These are phyloP conservation scores for Thalassaphorura encarpata DNA, from an alignment of 1,140 invertebrate species.

Conservation along the genomic window DNA sequence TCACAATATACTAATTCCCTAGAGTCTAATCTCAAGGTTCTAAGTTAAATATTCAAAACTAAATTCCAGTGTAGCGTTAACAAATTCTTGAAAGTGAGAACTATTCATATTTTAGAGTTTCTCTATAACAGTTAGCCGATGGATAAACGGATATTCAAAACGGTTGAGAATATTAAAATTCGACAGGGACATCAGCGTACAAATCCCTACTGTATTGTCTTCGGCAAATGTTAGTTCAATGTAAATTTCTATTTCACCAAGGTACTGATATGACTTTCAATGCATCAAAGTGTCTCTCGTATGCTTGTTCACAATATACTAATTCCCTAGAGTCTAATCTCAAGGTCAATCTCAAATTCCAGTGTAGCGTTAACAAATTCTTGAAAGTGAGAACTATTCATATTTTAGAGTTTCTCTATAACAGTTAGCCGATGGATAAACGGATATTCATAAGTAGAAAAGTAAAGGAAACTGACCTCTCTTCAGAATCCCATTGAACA, in stretches of 20 bases:
- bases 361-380: not conserved
- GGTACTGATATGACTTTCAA: too few relatives aligned
- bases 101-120: not conserved
- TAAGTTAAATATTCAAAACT: too few relatives aligned
- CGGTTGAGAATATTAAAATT: too few relatives aligned
- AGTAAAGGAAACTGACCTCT: constrained; percentile 5
- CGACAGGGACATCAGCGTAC: too few relatives aligned
- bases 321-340: not conserved
- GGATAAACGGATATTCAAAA: not conserved
- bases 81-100: not conserved
- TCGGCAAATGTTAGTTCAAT: too few relatives aligned
- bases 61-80: not conserved
- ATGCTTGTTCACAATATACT: not conserved
- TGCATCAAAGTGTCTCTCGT: not conserved
- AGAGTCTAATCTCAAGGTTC: not conserved
- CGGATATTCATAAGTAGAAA: not conserved
- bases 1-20: not conserved
- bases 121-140: not conserved
- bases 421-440: not conserved
- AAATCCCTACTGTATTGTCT: too few relatives aligned
- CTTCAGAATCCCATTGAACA: constrained; percentile 16
- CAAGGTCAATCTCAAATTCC: not conserved
- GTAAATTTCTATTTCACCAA: too few relatives aligned
- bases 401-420: not conserved
- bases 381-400: not conserved